Evolutionary conservation across 2,113 vertebrate species (phyloP), one percentile per base, ranked within the genome.

Genomic region (Leucopsar rothschildi): DNA sequence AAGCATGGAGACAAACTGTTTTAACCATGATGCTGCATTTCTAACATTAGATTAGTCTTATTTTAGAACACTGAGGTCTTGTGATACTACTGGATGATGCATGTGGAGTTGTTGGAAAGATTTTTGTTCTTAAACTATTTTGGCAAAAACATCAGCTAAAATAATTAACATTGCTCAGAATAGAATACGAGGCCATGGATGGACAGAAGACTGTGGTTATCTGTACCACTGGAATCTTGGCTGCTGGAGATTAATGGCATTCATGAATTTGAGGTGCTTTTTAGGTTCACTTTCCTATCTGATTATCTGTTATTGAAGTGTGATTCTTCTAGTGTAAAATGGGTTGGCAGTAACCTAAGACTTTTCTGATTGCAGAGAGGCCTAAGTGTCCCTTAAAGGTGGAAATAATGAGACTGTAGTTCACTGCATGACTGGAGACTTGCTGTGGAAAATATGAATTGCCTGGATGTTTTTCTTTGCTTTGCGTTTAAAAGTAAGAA

Each of bases 1-100:
- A 10, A 72, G 11, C 22, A 42, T 6, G 19, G 69, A 72, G 37
- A 21, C 22, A 50, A 88, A 63, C 29, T 76, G 24, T 9, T n/a
- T 91, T 82, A 94, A 83, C 33, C 11, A 21, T 91, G 40, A 42
- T 70, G 52, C 3, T 78, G n/a, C 37, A 33, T 94, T 96, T 94
- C 90, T 93, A 83, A 90, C 81, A 92, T 88, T 88, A 95, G 79
- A 77, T 29, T 47, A 80, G 33, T 45, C 16, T 50, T 86, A 75
- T 93, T 88, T 86, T 66, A 47, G 73, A 79, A 25, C 78, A 18
- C 53, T 35, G 45, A 63, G 49, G 33, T 82, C 75, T 93, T 95
- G 60, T 85, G 71, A 80, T 93, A 39, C 55, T 69, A 25, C 50
- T 86, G 44, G 59, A 60, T 93, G 44, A 29, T 90, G 80, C 0